phyloP scores from a whole-genome alignment of 2,797 vertebrate genomes.

The Erithacus rubecula region DNA sequence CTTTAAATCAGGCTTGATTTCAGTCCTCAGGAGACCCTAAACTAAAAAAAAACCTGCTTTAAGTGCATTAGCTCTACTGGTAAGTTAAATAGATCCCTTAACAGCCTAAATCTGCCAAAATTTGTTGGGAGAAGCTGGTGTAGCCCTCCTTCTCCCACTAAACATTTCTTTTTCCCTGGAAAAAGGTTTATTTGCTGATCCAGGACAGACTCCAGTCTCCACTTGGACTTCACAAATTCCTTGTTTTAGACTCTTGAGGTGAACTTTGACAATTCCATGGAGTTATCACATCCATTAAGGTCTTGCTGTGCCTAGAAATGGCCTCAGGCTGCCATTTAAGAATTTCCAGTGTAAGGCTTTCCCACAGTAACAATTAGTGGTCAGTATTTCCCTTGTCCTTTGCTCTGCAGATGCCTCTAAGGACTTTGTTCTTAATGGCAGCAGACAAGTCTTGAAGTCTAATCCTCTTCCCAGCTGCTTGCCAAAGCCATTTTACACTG shows the following conservation, averaged over 20 bases:
- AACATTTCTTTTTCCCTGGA: not conserved
- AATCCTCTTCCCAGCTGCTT: not conserved
- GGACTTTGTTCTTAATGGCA: not conserved
- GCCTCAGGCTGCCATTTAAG: not conserved
- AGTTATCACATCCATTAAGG: not conserved
- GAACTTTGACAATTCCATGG: not conserved
- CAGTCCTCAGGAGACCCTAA: not conserved
- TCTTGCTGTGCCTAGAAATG: not conserved
- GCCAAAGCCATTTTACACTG: not conserved
- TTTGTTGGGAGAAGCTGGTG: not conserved
- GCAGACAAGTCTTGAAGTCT: not conserved
- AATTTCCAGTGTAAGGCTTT: not conserved
- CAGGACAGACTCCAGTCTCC: not conserved
- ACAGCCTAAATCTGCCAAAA: not conserved
- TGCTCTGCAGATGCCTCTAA: not conserved
- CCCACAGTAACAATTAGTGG: not conserved
- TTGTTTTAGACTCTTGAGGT: not conserved
- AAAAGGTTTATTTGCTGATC: not conserved
- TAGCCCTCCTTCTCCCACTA: not conserved
- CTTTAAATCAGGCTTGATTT: not conserved
- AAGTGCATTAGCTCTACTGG: not conserved
- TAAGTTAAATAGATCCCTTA: not conserved
- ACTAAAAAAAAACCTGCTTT: not conserved
- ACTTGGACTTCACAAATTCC: not conserved
- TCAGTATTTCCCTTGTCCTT: not conserved